Percentiles rank a stretch among this genome's conserved stretches.
These are phyloP conservation scores for Caenorhabditis imperialis DNA, from an alignment of 2,888 invertebrate genomes.

Conservation along the genomic window DNA sequence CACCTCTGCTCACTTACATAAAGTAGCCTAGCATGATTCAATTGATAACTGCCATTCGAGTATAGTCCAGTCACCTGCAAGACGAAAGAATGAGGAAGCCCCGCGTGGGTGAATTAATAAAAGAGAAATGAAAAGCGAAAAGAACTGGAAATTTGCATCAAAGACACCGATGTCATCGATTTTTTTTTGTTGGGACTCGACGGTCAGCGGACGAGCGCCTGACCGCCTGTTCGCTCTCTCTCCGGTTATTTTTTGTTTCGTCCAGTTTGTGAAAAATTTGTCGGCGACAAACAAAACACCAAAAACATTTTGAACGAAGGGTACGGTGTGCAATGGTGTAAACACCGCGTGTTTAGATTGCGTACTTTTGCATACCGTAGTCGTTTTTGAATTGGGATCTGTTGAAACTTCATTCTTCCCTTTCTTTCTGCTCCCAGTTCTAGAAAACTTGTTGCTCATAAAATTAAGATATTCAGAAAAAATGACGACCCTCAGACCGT, in stretches of 20 bases:
- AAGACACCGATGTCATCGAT: slow-evolving; percentile 11
- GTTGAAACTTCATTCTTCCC: neutral
- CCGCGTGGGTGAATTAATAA: slow-evolving; percentile 7
- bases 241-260: no score
- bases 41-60: slow-evolving; percentile 35
- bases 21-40: slow-evolving; percentile 49
- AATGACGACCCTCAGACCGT: slow-evolving; percentile 67
- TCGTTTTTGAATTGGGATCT: neutral
- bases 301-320: slow-evolving; percentile 9
- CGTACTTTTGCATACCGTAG: slow-evolving; percentile 22
- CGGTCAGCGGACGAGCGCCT: slow-evolving; percentile 26
- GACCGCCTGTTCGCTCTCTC: slow-evolving; percentile 22
- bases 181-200: no score
- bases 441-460: no score
- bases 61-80: slow-evolving; percentile 45
- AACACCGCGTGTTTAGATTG: slow-evolving; percentile 9
- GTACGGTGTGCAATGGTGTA: slow-evolving; percentile 37
- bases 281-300: neutral
- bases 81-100: slow-evolving; percentile 15
- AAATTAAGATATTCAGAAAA: no score
- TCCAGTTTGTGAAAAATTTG: slow-evolving; percentile 1
- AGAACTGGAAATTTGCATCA: slow-evolving; percentile 36
- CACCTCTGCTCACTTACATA: no score
- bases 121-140: slow-evolving; percentile 16
- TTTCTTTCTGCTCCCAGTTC: neutral